These are phyloP conservation scores for Syngnathus typhle DNA, from an alignment of 2,113 vertebrate species.

Conservation along the genomic window DNA sequence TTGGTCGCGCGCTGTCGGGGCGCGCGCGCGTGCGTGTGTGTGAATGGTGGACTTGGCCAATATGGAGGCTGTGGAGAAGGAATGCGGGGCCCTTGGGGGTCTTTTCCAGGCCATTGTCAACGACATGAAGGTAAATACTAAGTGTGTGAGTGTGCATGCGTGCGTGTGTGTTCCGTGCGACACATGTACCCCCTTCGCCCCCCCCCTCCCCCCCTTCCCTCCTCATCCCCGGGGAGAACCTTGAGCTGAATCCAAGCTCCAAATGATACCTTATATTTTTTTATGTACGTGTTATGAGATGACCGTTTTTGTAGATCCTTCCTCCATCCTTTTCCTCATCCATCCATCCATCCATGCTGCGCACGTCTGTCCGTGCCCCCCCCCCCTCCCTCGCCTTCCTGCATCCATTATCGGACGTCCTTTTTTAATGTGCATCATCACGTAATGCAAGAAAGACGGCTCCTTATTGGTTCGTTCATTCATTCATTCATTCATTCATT, in stretches of 20 bases:
- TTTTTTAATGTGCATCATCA: neutral
- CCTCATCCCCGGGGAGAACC: neutral
- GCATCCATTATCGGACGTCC: slow-evolving; percentile 22
- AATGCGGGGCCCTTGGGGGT: slow-evolving; percentile 68
- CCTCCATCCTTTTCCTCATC: too few relatives aligned
- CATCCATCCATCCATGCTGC: neutral
- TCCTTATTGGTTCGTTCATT: too few relatives aligned
- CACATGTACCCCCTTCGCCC: neutral
- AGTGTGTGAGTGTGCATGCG: too few relatives aligned
- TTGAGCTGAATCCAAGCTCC: neutral
- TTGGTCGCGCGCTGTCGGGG: slow-evolving; percentile 54
- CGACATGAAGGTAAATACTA: slow-evolving; percentile 70
- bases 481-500: neutral
- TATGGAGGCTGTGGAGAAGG: slow-evolving; percentile 68
- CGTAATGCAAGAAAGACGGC: neutral
- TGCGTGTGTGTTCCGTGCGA: neutral
- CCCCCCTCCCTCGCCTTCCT: neutral
- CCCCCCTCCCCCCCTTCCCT: neutral
- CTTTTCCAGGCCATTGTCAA: slow-evolving; percentile 68
- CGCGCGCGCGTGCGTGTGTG: slow-evolving; percentile 50
- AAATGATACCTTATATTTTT: neutral
- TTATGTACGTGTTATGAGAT: neutral
- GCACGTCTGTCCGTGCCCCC: neutral
- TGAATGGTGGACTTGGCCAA: slow-evolving; percentile 69
- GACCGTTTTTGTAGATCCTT: slow-evolving; percentile 8